Conservation (phyloP, 1,140 invertebrate species). For the Sipha flava region DNA sequence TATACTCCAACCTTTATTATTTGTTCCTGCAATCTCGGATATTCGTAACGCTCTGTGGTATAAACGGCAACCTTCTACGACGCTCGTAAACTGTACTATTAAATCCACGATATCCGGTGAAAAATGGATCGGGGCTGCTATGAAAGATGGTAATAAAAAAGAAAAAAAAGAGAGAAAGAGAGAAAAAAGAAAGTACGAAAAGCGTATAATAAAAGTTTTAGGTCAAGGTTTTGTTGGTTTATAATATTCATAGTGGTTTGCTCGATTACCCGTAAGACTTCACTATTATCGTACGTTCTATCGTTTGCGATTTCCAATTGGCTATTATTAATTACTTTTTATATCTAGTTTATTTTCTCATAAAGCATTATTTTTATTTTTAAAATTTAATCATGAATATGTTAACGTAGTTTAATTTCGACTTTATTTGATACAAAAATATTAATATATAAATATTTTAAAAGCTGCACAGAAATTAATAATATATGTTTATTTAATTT, state of each 20-base stretch:
- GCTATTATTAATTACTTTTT: no score
- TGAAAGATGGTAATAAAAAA: background rate
- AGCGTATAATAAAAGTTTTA: constrained; percentile 8
- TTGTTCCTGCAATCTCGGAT: background rate
- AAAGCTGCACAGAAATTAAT: background rate
- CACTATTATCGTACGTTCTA: background rate
- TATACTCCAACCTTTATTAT: background rate
- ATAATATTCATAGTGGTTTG: constrained; percentile 13
- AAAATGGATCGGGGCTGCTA: constrained; percentile 9
- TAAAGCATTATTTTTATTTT: no score
- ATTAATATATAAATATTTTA: background rate
- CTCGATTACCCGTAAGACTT: background rate
- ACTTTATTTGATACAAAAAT: no score
- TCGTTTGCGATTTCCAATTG: background rate
- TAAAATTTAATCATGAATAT: no score
- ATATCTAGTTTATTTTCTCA: no score
- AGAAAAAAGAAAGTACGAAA: background rate
- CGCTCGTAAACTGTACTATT: constrained; percentile 18
- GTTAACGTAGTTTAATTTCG: no score
- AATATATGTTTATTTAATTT: no score
- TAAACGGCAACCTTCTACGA: background rate
- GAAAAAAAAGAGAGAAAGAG: constrained; percentile 10
- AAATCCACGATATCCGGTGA: background rate
- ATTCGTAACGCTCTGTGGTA: background rate
- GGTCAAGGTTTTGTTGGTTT: constrained; percentile 14